phyloP scores from a whole-genome alignment of 2,888 invertebrate genomes.

The Autographa pulchrina region DNA sequence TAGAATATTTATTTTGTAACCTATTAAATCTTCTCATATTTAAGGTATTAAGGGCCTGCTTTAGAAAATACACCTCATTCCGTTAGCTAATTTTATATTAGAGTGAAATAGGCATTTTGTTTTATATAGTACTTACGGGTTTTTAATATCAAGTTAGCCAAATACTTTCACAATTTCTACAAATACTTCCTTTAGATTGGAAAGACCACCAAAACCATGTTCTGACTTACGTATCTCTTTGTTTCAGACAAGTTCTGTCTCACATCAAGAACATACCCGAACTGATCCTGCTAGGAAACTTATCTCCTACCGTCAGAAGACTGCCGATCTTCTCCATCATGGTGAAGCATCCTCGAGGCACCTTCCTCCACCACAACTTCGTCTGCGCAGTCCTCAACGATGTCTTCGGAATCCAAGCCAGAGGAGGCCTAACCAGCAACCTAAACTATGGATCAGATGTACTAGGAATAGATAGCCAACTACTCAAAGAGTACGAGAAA shows the following conservation, averaged over 20 bases:
- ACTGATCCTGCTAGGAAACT: slow-evolving; percentile 93
- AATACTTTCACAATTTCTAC: too few relatives aligned
- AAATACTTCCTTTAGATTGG: neutral
- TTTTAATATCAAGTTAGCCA: too few relatives aligned
- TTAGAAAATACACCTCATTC: too few relatives aligned
- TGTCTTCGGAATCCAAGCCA: slow-evolving; percentile 96
- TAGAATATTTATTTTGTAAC: neutral
- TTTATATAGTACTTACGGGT: too few relatives aligned
- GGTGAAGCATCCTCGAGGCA: slow-evolving; percentile 94
- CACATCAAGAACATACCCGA: slow-evolving; percentile 94
- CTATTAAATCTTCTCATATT: too few relatives aligned
- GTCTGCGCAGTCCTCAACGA: slow-evolving; percentile 96
- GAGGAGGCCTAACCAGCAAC: slow-evolving; percentile 94
- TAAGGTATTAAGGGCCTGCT: too few relatives aligned
- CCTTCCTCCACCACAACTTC: slow-evolving; percentile 96
- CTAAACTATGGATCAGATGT: slow-evolving; percentile 95
- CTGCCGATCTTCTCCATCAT: slow-evolving; percentile 96
- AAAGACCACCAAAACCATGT: neutral
- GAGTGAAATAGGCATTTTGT: too few relatives aligned
- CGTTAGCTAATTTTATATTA: too few relatives aligned
- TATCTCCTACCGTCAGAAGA: slow-evolving; percentile 91
- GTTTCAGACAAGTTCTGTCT: slow-evolving; percentile 93
- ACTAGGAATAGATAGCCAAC: slow-evolving; percentile 94
- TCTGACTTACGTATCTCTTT: slow-evolving; percentile 61
- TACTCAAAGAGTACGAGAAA: slow-evolving; percentile 93